phyloP scores from a whole-genome alignment of 2,113 vertebrate species.

The Nibea albiflora region DNA sequence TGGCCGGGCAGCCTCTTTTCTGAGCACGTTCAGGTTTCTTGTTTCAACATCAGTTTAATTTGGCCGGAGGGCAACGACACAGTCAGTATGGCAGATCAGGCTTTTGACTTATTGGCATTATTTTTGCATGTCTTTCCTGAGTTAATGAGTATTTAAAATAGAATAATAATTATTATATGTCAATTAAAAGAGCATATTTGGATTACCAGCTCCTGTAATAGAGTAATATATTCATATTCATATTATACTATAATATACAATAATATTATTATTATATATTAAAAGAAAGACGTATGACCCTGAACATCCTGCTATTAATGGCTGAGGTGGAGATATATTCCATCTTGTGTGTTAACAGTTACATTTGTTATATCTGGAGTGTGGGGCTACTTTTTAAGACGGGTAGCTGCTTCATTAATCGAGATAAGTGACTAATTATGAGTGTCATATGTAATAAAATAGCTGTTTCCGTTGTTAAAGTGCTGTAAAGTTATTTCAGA shows the following conservation, averaged over 20 bases:
- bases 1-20: constrained; percentile 50
- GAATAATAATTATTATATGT: background rate
- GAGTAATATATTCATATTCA: too few relatives aligned
- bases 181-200: background rate
- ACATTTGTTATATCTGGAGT: background rate
- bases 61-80: constrained; percentile 34
- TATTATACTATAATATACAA: too few relatives aligned
- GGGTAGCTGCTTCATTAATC: background rate
- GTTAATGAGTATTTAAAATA: too few relatives aligned
- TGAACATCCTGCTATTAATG: background rate
- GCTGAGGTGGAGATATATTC: background rate
- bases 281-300: background rate
- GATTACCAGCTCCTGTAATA: too few relatives aligned
- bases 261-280: too few relatives aligned
- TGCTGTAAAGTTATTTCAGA: constrained; percentile 41
- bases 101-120: background rate
- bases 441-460: background rate
- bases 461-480: background rate
- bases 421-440: background rate
- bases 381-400: background rate
- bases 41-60: constrained; percentile 82
- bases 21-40: constrained; percentile 71
- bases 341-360: background rate
- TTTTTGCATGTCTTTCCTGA: background rate
- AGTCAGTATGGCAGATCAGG: background rate